Base-by-base conservation (phyloP, 2,113 vertebrate genomes). In the Suncus etruscus region DNA sequence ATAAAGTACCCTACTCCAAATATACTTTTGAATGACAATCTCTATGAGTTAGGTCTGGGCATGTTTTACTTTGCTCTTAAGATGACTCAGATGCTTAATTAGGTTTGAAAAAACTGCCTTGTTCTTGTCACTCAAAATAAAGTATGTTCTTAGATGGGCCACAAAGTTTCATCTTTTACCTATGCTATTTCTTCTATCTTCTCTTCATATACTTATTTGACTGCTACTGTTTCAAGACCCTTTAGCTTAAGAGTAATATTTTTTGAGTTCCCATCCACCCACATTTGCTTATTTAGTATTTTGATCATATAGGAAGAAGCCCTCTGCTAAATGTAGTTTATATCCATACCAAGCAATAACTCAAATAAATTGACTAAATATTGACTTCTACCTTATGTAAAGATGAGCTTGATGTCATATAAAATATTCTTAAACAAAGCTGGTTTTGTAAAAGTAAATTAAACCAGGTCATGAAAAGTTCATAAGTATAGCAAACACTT, bases 51-150 rank as follows among this genome's bases (percentile, higher is more conserved):
- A 83, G 25, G 86, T 76, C 48, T 77, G 63, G 50, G 50, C 90
- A 32, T 92, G 83, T 83, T 92, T 92, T 73, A 16, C 58, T 69
- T 47, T 54, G 22, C 8, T 83, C 15, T 88, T 54, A 16, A 70
- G 58, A 94, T 96, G 91, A 95, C 87, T 96, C 91, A 95, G 39
- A 91, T 78, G 8, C 54, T 58, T 93, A 86, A 83, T 92, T 91
- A 45, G 31, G 1, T 87, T 90, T 91, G 31, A 75, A 11, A 66
- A 88, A 91, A 69, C 16, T 80, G 11, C 85, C 72, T 29, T 76
- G 3, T 88, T 94, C 63, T 50, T 20, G 48, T 11, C 54, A 65
- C 5, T 83, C 77, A 66, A 66, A n/a, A 7, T 27, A 74, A 81
- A 82, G 70, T 18, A 18, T 79, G 68, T 86, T 87, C 65, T 85